These are phyloP conservation scores for Lota lota DNA, from an alignment of 2,113 vertebrate species.

Conservation along the genomic window DNA sequence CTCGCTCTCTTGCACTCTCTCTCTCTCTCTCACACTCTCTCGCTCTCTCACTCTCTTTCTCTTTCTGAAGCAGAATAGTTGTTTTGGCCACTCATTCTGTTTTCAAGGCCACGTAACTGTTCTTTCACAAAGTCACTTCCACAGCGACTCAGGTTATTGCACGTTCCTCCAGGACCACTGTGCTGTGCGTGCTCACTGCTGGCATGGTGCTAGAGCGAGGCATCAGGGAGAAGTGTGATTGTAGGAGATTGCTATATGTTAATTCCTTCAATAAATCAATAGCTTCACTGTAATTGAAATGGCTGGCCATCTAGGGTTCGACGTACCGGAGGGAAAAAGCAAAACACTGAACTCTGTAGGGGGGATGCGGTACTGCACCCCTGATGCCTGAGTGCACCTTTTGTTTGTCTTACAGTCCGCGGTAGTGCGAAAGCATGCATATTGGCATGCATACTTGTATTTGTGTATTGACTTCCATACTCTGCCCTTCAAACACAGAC, in stretches of 20 bases:
- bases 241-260: constrained; percentile 65
- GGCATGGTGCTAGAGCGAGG: constrained; percentile 33
- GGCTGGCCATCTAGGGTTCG: constrained; percentile 32
- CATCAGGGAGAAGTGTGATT: constrained; percentile 54
- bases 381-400: background rate
- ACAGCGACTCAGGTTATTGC: constrained; percentile 32
- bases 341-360: constrained; percentile 72
- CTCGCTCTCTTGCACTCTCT: too few species aligned
- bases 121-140: constrained; percentile 15
- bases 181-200: constrained; percentile 17
- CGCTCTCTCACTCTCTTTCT: too few species aligned
- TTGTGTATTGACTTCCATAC: too few species aligned
- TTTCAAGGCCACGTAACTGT: constrained; percentile 35
- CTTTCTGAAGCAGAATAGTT: too few species aligned
- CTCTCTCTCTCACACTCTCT: too few species aligned
- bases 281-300: constrained; percentile 62
- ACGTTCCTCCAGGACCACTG: constrained; percentile 7
- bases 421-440: too few species aligned
- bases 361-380: constrained; percentile 43
- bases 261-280: constrained; percentile 72
- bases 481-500: background rate
- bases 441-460: too few species aligned
- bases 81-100: constrained; percentile 28
- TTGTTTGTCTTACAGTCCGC: background rate
- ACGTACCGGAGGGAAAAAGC: constrained; percentile 32